Conservation (phyloP, 2,113 vertebrate species). For the Tiliqua scincoides region DNA sequence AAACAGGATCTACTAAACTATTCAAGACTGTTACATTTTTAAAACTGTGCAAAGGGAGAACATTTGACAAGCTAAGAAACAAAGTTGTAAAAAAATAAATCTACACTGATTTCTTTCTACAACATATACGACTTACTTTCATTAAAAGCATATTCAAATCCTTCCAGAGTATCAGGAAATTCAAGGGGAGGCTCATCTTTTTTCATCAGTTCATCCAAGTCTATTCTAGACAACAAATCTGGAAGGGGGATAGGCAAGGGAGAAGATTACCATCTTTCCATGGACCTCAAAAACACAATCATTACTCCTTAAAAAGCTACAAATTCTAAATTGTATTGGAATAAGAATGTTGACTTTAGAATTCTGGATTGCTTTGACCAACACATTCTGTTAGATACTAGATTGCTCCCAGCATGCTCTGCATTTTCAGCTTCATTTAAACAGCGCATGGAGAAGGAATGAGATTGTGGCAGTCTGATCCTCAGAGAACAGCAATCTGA, state of each 20-base stretch:
- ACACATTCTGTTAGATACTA: no score
- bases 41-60: not conserved
- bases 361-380: not conserved
- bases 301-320: not conserved
- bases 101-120: conserved; percentile 17
- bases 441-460: no score
- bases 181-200: conserved; percentile 96
- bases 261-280: conserved; percentile 1
- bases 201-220: conserved; percentile 98
- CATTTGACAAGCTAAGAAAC: not conserved
- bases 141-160: conserved; percentile 97
- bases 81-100: conserved; percentile 9
- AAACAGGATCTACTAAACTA: not conserved
- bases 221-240: conserved; percentile 97
- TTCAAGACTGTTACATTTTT: not conserved
- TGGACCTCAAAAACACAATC: not conserved
- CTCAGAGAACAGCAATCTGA: no score
- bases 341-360: accelerated
- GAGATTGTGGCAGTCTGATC: no score
- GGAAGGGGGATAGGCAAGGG: conserved; percentile 47
- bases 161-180: conserved; percentile 95
- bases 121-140: conserved; percentile 84
- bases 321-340: not conserved
- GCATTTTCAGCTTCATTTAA: no score
- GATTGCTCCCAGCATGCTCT: no score